Percentiles rank a stretch among this genome's conserved stretches.
Evolutionary conservation across 2,888 invertebrate genomes (phyloP).

Genomic region (Griposia aprilina): DNA sequence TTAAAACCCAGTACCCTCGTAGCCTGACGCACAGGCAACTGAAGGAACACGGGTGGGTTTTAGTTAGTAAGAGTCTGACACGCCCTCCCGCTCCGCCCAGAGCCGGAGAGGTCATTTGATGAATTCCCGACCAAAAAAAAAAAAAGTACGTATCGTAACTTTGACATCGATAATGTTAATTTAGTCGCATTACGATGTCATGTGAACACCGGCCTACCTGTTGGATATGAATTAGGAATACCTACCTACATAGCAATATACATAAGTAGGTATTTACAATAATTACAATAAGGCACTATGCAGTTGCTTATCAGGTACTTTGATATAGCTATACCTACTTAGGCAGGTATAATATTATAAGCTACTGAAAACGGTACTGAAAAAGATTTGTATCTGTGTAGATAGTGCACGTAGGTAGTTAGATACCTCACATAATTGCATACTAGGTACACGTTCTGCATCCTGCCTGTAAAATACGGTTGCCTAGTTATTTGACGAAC

Average conservation of each 20-base stretch:
- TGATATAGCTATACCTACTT: background rate
- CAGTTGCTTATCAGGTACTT: background rate
- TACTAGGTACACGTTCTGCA: background rate
- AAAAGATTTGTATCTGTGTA: background rate
- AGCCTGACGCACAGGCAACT: no score
- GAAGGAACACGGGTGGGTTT: no score
- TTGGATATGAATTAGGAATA: conserved; percentile 25
- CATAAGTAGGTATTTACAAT: background rate
- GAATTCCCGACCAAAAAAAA: no score
- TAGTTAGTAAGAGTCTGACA: no score
- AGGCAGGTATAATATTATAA: background rate
- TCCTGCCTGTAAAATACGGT: background rate
- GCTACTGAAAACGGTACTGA: background rate
- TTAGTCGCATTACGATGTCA: conserved; percentile 37
- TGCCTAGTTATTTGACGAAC: background rate
- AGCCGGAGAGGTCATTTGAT: no score
- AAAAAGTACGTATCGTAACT: background rate
- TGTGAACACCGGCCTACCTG: conserved; percentile 26
- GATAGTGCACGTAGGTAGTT: no score
- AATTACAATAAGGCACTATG: no score
- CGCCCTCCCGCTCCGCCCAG: no score
- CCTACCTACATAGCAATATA: background rate
- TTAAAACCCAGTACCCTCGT: no score
- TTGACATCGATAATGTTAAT: conserved; percentile 38
- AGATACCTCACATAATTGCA: background rate